Conservation (phyloP, 1,140 invertebrate genomes). For the Magallana ariakensis region DNA sequence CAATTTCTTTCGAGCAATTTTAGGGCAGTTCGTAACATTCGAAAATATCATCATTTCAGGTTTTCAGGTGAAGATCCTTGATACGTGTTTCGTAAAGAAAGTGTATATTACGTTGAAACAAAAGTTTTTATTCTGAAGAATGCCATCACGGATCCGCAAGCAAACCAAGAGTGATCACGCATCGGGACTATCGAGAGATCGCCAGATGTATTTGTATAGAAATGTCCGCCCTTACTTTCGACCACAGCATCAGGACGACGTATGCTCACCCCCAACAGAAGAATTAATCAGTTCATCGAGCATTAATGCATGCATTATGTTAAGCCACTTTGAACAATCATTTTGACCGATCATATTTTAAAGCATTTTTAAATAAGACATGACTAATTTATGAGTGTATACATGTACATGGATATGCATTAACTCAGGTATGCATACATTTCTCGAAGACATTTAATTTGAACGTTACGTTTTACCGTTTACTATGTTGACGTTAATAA, state of each 20-base stretch:
- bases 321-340: no score
- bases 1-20: neutral
- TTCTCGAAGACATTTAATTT: no score
- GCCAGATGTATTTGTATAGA: neutral
- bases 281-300: neutral
- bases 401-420: no score
- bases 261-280: no score
- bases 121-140: neutral
- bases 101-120: neutral
- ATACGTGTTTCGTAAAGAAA: neutral
- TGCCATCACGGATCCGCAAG: neutral
- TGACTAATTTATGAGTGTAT: no score
- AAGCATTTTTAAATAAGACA: no score
- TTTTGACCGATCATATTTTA: no score
- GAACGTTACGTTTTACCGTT: no score
- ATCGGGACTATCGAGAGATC: neutral
- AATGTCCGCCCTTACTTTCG: neutral
- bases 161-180: slow-evolving; percentile 2
- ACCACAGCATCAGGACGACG: no score
- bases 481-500: no score
- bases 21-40: neutral
- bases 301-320: no score
- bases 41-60: slow-evolving; percentile 27
- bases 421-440: no score
- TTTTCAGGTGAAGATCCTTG: neutral